Evolutionary conservation across 2,888 invertebrate genomes (phyloP), one percentile per base, ranked within the genome.

Genomic region (Acleris literana): DNA sequence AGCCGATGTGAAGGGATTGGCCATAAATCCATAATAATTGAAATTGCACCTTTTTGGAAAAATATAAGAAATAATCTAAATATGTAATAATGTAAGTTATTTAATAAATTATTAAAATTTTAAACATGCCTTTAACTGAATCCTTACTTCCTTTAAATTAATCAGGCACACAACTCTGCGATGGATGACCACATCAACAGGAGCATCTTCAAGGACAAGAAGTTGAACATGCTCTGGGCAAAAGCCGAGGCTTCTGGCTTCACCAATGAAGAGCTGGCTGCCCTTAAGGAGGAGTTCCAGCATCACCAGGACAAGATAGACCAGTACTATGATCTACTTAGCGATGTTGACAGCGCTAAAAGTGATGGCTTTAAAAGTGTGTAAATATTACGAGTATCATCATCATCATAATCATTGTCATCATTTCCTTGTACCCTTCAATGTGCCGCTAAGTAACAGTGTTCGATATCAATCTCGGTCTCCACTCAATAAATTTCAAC

Each of bases 271-370:
- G 98, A 99, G 86, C 83, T 99, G 53, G 92, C 95, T 68, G 95
- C 97, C 0, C 85, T 99, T 17, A 96, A 96, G 79, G 97, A 98
- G 82, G 99, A 99, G 86, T 98, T 99, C 79, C 88, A 90, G 20
- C 98, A 98, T 83, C 98, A 99, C 80, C 97, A 98, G 83, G 96
- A 98, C 73, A 98, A 98, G 88, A 95, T 98, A 58, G 97, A 98
- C 82, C 96, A 98, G 79, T 98, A 97, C 82, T 96, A 97, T 83
- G 94, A 95, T 52, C 84, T 98, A 66, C 90, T 97, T 60, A 94
- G 94, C 72, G 95, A 97, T 76, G 90, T 96, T 39, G 95, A 96
- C 72, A 85, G 93, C 51, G 93, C 91, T 18, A 86, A 89, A 52
- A 84, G 92, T 52, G 94, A 95, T 71, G 92, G 93, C 44, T 93